Conservation (phyloP, 2,797 vertebrate genomes). For the Rhadinocentrus ornatus region DNA sequence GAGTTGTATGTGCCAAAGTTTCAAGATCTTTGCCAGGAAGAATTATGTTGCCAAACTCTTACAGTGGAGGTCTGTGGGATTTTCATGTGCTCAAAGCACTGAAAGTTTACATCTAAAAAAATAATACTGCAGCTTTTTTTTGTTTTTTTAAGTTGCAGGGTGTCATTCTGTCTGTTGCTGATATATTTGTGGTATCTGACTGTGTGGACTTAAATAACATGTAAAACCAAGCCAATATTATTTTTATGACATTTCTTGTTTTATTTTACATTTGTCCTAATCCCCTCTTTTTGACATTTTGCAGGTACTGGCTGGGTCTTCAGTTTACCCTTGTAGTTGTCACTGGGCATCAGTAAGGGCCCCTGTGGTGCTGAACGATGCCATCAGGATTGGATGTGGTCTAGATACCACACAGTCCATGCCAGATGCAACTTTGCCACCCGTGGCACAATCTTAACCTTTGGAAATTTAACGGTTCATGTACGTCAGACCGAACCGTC, state of each 20-base stretch:
- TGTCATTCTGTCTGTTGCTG: conserved; percentile 1
- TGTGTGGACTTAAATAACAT: neutral
- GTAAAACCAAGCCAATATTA: neutral
- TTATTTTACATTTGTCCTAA: neutral
- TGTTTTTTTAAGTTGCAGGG: conserved; percentile 4
- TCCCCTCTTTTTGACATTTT: conserved; percentile 25
- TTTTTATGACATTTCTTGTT: neutral
- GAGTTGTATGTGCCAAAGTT: conserved; percentile 27
- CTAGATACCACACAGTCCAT: conserved; percentile 76
- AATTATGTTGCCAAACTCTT: conserved; percentile 9
- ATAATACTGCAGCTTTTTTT: neutral
- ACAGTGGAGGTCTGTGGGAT: conserved; percentile 24
- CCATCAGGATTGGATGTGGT: conserved; percentile 83
- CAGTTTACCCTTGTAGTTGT: conserved; percentile 46
- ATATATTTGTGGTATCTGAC: neutral
- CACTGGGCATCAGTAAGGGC: conserved; percentile 61
- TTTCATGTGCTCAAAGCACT: conserved; percentile 3
- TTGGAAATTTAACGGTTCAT: conserved; percentile 83
- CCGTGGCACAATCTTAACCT: conserved; percentile 81
- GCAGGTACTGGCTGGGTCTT: conserved; percentile 12
- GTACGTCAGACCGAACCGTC: conserved; percentile 80
- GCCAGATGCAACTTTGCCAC: conserved; percentile 83
- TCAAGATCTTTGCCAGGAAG: conserved; percentile 25
- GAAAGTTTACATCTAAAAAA: conserved; percentile 14
- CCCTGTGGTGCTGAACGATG: conserved; percentile 69